These are phyloP conservation scores for Dufourea novaeangliae DNA, from an alignment of 1,140 invertebrate genomes.

Conservation along the genomic window DNA sequence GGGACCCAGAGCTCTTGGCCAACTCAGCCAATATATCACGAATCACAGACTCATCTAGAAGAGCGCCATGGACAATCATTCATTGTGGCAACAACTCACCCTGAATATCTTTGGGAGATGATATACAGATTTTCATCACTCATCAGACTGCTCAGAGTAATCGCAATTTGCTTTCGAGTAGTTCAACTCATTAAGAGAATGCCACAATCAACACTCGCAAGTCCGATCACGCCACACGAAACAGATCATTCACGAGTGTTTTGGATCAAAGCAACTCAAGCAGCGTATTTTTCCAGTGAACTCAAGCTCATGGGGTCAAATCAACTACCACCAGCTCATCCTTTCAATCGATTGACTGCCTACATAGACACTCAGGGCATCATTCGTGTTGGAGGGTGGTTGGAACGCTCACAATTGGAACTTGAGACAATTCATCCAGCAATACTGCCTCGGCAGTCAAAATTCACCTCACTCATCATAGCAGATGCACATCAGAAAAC, in stretches of 20 bases:
- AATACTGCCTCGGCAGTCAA: constrained; percentile 56
- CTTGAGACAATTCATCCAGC: constrained; percentile 54
- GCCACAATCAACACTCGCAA: background rate
- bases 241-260: background rate
- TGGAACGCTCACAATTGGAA: constrained; percentile 39
- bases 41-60: background rate
- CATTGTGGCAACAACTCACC: background rate
- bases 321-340: background rate
- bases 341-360: constrained; percentile 27
- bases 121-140: constrained; percentile 9
- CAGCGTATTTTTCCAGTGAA: background rate
- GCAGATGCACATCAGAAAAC: constrained; percentile 56
- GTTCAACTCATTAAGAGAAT: background rate
- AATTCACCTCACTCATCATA: constrained; percentile 59
- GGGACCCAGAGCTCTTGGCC: constrained; percentile 5
- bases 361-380: constrained; percentile 53
- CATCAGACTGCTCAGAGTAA: constrained; percentile 25
- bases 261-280: background rate
- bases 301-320: background rate
- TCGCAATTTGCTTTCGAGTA: constrained; percentile 5
- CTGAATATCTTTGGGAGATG: constrained; percentile 10
- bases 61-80: background rate
- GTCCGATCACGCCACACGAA: background rate
- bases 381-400: constrained; percentile 69
- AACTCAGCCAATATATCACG: background rate